Conservation (phyloP, 2,797 vertebrate genomes). For the Chelidonichthys spinosus region DNA sequence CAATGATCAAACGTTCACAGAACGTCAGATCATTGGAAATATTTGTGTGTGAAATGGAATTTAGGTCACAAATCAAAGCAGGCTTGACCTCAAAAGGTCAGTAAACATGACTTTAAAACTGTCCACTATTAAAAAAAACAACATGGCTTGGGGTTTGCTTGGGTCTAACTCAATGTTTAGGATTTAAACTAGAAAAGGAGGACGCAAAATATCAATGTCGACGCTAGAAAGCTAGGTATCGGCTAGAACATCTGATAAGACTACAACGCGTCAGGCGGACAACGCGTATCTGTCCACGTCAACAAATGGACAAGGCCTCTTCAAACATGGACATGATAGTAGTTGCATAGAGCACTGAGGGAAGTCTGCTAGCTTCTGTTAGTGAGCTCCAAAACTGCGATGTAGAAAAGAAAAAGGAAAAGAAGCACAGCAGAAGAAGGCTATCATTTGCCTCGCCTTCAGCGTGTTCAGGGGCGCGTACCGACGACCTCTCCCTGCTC, state of each 20-base stretch:
- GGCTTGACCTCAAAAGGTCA: background rate
- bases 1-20: constrained; percentile 43
- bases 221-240: constrained; percentile 37
- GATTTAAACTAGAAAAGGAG: constrained; percentile 24
- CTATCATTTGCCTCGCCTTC: constrained; percentile 28
- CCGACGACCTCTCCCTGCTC: background rate
- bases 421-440: constrained; percentile 48
- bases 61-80: constrained; percentile 20
- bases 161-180: background rate
- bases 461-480: constrained; percentile 27
- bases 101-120: constrained; percentile 12
- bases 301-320: constrained; percentile 73
- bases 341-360: constrained; percentile 74
- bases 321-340: constrained; percentile 56
- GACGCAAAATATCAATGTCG: constrained; percentile 18
- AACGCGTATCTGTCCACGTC: constrained; percentile 36
- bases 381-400: constrained; percentile 50
- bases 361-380: constrained; percentile 60
- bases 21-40: constrained; percentile 39
- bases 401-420: constrained; percentile 13
- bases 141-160: background rate
- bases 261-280: constrained; percentile 54
- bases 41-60: constrained; percentile 23
- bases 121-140: constrained; percentile 11
- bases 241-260: constrained; percentile 35